Base-by-base conservation (phyloP, 2,113 vertebrate species). In the Ailuropoda melanoleuca region DNA sequence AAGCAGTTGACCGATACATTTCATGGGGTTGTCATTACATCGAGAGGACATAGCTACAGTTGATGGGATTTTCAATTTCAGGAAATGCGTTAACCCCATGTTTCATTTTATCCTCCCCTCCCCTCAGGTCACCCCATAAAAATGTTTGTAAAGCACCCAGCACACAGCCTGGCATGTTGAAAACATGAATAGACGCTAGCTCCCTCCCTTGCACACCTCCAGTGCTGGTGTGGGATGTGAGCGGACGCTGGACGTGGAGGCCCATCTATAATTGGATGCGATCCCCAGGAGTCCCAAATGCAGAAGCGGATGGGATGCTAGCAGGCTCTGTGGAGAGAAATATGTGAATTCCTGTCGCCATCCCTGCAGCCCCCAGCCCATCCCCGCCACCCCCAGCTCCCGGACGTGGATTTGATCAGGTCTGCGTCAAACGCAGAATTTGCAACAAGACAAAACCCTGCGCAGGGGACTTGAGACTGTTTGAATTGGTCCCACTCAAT, bases 251-350 rank as follows among this genome's bases (percentile, higher is more conserved):
- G 97, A 90, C 95, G 53, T 53, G 72, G 93, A 92, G 87, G 97
- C 70, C 92, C 93, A 1, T 50, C 89, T 96, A 66, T 96, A 97
- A 98, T 97, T 97, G 97, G 83, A 96, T 92, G 84, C 1, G 0
- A 81, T 92, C 96, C 96, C 95, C 96, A 50, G 3, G 88, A 77
- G 97, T 92, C 87, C 62, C 50, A 0, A 3, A 5, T 2, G 31
- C 8, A 55, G 93, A 87, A 84, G 84, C 62, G 64, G 90, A 37
- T 4, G 34, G 93, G 92, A 34, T 2, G 9, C 68, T 34, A 8
- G 56, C 90, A 11, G 55, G 43, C 72, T 90, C 60, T 1, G 56
- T 4, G 6, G 68, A 93, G 86, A 91, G 92, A 83, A 80, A 95
- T 91, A 95, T 64, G 95, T 70, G 82, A 91, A 95, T 97, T 90